Percentiles rank a stretch among this genome's conserved stretches.
These are phyloP conservation scores for Alexandromys fortis DNA, from an alignment of 2,113 vertebrate genomes.

Conservation along the genomic window DNA sequence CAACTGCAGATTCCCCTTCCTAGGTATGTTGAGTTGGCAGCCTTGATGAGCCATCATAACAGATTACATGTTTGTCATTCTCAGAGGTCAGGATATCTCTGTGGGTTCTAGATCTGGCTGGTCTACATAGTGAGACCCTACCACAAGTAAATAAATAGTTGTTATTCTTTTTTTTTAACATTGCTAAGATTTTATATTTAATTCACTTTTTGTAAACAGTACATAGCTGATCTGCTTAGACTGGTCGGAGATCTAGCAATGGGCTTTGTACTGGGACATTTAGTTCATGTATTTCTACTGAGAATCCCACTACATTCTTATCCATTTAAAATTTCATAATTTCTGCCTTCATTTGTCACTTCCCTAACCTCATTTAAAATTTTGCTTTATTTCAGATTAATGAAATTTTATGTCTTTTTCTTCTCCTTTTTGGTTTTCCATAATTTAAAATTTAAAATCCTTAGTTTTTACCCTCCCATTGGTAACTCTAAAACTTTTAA, in stretches of 20 bases:
- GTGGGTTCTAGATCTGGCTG: background rate
- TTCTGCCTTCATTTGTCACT: background rate
- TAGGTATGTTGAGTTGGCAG: background rate
- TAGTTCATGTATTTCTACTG: background rate
- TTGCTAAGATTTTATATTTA: background rate
- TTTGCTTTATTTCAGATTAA: background rate
- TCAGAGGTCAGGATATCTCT: background rate
- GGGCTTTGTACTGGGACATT: background rate
- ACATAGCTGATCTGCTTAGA: background rate
- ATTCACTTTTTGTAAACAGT: background rate
- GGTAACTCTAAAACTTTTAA: conserved; percentile 2
- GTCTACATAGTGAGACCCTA: background rate
- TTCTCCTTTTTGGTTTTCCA: background rate
- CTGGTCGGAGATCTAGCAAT: background rate
- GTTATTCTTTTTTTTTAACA: background rate
- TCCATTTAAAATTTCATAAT: background rate
- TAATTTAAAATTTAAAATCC: background rate
- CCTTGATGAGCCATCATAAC: background rate
- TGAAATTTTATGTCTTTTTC: background rate
- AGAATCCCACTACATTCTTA: background rate
- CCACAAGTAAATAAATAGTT: background rate
- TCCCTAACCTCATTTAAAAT: background rate
- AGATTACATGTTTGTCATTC: background rate
- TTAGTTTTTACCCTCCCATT: background rate
- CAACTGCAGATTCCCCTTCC: background rate